Evolutionary conservation across 2,797 vertebrate species (phyloP).

Genomic region (Heteromormyrus szaboi): DNA sequence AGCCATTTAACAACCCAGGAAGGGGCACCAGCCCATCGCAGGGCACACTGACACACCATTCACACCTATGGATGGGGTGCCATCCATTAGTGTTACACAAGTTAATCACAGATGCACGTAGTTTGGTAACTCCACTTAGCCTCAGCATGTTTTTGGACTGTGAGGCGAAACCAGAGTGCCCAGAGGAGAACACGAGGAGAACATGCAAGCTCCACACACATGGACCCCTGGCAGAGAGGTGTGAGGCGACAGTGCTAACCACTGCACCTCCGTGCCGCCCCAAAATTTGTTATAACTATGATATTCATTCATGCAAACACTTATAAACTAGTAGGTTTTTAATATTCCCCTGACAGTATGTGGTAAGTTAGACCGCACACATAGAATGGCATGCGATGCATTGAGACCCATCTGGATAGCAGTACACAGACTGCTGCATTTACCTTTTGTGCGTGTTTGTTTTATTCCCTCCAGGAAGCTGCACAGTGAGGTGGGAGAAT

Average conservation of each 20-base stretch:
- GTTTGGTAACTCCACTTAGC: background rate
- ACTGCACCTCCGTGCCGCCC: background rate
- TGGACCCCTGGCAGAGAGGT: background rate
- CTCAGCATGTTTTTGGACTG: background rate
- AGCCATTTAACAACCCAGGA: background rate
- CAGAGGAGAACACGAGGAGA: background rate
- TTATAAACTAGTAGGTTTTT: background rate
- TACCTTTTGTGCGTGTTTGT: background rate
- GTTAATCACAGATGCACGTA: background rate
- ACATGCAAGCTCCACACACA: background rate
- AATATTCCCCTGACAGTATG: background rate
- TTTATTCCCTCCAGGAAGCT: constrained; percentile 67
- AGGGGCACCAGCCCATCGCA: background rate
- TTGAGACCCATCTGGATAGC: background rate
- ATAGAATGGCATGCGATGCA: background rate
- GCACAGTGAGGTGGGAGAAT: constrained; percentile 90
- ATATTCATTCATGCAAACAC: background rate
- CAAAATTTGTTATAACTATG: background rate
- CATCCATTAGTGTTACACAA: background rate
- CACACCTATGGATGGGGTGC: background rate
- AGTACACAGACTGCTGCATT: background rate
- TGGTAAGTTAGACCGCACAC: background rate
- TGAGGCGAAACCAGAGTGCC: background rate
- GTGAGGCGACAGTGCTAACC: background rate
- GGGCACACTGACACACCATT: background rate